Conservation (phyloP, 2,797 vertebrate genomes). For the Holocentrus rufus region DNA sequence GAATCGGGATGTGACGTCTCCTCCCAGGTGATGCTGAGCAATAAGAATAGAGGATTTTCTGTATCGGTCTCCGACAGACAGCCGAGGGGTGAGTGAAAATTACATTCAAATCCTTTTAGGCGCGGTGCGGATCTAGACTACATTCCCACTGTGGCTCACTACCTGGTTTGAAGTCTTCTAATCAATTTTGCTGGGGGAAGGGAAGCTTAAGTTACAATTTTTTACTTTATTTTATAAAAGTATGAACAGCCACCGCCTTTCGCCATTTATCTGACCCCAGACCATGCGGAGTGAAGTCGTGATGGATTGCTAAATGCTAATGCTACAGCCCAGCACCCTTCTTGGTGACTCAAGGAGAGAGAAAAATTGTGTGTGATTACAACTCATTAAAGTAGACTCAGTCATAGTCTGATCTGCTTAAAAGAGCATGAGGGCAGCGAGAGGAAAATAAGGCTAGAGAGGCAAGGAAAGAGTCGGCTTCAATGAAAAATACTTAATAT, state of each 20-base stretch:
- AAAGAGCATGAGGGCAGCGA: constrained; percentile 5
- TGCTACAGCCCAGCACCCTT: constrained; percentile 10
- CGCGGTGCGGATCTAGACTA: constrained; percentile 24
- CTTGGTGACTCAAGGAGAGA: not conserved
- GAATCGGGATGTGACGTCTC: constrained; percentile 20
- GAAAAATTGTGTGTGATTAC: constrained; percentile 17
- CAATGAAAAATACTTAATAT: not conserved
- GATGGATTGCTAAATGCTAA: constrained; percentile 19
- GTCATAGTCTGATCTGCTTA: constrained; percentile 38
- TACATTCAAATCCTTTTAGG: constrained; percentile 37
- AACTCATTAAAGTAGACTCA: constrained; percentile 39
- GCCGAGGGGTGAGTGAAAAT: constrained; percentile 39
- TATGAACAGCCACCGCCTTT: not conserved
- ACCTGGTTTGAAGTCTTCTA: constrained; percentile 31
- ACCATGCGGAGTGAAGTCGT: not conserved
- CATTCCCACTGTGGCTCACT: constrained; percentile 29
- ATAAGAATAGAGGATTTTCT: constrained; percentile 27
- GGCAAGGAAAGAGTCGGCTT: not conserved
- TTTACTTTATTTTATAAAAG: no score
- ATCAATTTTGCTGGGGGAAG: constrained; percentile 44
- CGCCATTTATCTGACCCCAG: not conserved
- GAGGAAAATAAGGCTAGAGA: constrained; percentile 14
- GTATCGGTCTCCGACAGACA: constrained; percentile 23
- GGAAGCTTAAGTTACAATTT: constrained; percentile 21
- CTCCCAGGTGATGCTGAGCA: constrained; percentile 25